These are phyloP conservation scores for Carollia perspicillata DNA, from an alignment of 2,113 vertebrate genomes.

Conservation along the genomic window DNA sequence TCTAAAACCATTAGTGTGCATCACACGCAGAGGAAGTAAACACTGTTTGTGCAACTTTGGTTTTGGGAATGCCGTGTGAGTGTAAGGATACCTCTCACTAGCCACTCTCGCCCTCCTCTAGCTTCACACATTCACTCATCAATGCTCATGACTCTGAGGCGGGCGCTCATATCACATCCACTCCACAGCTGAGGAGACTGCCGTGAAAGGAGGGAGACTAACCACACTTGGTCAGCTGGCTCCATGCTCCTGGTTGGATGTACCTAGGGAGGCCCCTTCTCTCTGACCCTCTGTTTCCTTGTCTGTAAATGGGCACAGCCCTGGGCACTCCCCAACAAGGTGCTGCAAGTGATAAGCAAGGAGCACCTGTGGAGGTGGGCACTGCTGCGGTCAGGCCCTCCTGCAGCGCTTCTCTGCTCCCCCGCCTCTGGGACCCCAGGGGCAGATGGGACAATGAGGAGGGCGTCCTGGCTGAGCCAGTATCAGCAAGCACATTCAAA, in stretches of 20 bases:
- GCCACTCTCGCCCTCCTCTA: too few relatives aligned
- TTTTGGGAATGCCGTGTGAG: rapidly evolving
- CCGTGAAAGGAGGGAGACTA: rapidly evolving
- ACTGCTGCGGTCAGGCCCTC: not conserved
- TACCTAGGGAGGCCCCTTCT: not conserved
- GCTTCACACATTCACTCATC: rapidly evolving
- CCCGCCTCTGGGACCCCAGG: not conserved
- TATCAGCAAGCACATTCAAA: not conserved
- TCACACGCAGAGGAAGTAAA: not conserved
- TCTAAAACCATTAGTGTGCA: too few relatives aligned
- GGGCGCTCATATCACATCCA: rapidly evolving
- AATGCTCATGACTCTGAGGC: not conserved
- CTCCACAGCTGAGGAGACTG: not conserved
- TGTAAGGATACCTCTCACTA: rapidly evolving
- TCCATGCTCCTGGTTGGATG: rapidly evolving
- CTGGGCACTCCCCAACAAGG: not conserved
- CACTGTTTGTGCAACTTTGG: not conserved
- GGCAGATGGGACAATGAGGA: not conserved
- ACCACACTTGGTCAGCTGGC: not conserved
- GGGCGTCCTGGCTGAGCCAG: not conserved
- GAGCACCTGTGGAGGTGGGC: not conserved
- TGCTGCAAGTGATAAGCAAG: not conserved
- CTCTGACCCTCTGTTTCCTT: not conserved
- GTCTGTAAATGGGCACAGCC: not conserved
- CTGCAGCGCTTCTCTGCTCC: too few relatives aligned